Base-by-base conservation (phyloP, 2,113 vertebrate species). In the Mormyrus iriodes region DNA sequence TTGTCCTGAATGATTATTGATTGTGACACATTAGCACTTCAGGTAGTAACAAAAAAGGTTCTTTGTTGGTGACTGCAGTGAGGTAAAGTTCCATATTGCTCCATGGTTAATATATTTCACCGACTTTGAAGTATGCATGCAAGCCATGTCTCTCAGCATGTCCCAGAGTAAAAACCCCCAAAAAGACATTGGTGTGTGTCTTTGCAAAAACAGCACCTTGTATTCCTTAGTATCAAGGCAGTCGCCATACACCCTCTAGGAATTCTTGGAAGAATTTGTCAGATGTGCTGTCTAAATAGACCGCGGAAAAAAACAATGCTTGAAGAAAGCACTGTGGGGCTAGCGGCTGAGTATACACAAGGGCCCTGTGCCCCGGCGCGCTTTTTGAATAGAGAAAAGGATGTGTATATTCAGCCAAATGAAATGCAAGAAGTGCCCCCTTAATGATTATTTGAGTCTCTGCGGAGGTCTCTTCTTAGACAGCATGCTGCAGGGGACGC, bases 401-500 rank as follows among this genome's bases (percentile, higher is more conserved):
- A 88, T 19, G 10, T 88, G 48, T 24, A 88, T 42, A 82, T 44
- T n/a, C 49, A 86, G 51, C 49, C n/a, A 12, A 44, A 51, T 31
- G 24, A 82, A 88, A 83, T 4, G 49, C 15, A 55, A 53, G 49
- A 55, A 53, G 49, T 12, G 73, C 46, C 49, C 88, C 15, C 31
- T 84, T 55, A 84, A 48, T 89, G 42, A 48, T 85, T 24, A 51
- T 61, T 27, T 58, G 21, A 55, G 76, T 55, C 76, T 89, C 88
- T 89, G 27, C 7, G 27, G 88, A 51, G 73, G 35, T 83, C 51
- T 82, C 49, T 55, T 42, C 27, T 88, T 21, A 27, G n/a, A 84
- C 73, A 55, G 49, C 65, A 15, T 0, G 35, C 39, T 24, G 73
- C 27, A 24, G 49, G 52, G 24, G 42, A 46, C 6, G 42, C 39